Conservation (phyloP, 2,888 invertebrate genomes). For the Eupithecia dodoneata region DNA sequence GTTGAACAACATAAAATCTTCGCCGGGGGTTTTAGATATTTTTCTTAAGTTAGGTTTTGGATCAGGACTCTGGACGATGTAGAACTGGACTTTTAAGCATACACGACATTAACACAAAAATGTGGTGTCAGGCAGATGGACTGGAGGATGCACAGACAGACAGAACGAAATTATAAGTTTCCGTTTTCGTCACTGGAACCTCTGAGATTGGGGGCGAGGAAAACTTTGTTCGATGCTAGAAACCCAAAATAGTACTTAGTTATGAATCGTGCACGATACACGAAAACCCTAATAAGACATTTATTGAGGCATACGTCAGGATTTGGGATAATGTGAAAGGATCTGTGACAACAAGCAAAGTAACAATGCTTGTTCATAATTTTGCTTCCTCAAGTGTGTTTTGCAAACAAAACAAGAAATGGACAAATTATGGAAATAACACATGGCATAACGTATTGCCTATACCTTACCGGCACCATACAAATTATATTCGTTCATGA, state of each 20-base stretch:
- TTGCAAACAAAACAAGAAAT: background rate
- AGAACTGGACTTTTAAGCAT: too few relatives aligned
- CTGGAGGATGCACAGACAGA: background rate
- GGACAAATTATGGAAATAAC: background rate
- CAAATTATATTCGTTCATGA: too few relatives aligned
- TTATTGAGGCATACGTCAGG: background rate
- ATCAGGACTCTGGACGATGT: too few relatives aligned
- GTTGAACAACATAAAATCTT: background rate
- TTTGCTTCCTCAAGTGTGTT: constrained; percentile 3
- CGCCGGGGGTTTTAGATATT: too few relatives aligned
- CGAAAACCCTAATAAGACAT: background rate
- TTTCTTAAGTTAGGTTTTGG: too few relatives aligned
- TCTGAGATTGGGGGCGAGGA: background rate
- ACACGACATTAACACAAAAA: too few relatives aligned
- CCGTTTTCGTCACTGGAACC: background rate
- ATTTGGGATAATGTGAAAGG: background rate
- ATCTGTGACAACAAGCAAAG: constrained; percentile 8
- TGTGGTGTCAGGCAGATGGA: too few relatives aligned
- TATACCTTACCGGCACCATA: background rate
- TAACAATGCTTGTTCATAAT: constrained; percentile 19
- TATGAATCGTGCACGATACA: background rate
- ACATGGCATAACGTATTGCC: background rate
- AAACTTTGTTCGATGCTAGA: background rate
- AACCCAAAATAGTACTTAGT: background rate
- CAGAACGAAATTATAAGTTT: background rate